A percentile compares a stretch with the other conserved stretches of the same genome.
phyloP scores from a whole-genome alignment of 2,113 vertebrate genomes.

The Sphaerodactylus townsendi region DNA sequence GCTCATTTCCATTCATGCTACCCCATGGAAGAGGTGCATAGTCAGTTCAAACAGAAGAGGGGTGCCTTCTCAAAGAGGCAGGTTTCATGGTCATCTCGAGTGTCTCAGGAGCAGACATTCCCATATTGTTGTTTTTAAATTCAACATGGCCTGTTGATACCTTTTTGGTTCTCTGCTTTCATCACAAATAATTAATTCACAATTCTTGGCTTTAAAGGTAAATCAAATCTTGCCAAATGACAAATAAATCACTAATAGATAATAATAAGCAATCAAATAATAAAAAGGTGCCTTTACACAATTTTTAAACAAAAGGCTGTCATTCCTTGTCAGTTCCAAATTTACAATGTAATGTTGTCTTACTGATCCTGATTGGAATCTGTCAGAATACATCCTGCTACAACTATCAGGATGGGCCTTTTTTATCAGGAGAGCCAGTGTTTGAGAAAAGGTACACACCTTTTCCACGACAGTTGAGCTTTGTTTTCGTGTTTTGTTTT shows the following conservation, averaged over 20 bases:
- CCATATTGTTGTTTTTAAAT: not conserved
- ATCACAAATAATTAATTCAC: not conserved
- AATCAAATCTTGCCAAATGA: not conserved
- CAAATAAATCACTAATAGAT: not conserved
- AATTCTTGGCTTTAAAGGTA: not conserved
- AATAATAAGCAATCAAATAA: not conserved
- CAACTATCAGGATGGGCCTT: no score
- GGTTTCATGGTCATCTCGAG: no score
- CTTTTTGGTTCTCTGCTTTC: not conserved
- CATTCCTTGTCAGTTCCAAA: not conserved
- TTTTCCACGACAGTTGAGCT: not conserved
- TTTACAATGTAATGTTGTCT: not conserved
- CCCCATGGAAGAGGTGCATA: not conserved
- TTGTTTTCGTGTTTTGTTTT: not conserved
- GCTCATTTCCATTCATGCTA: not conserved
- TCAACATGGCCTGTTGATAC: not conserved
- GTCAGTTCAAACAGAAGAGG: not conserved
- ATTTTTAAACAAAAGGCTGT: not conserved
- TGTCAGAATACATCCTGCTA: no score
- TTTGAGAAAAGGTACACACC: not conserved
- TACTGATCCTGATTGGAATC: no score
- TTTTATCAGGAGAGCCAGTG: not conserved
- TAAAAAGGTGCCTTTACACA: no score
- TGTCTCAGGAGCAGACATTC: no score
- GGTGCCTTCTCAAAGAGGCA: not conserved